A percentile compares a stretch with the other conserved stretches of the same genome.
phyloP scores from a whole-genome alignment of 1,140 invertebrate species.

The Dinothrombium tinctorium region DNA sequence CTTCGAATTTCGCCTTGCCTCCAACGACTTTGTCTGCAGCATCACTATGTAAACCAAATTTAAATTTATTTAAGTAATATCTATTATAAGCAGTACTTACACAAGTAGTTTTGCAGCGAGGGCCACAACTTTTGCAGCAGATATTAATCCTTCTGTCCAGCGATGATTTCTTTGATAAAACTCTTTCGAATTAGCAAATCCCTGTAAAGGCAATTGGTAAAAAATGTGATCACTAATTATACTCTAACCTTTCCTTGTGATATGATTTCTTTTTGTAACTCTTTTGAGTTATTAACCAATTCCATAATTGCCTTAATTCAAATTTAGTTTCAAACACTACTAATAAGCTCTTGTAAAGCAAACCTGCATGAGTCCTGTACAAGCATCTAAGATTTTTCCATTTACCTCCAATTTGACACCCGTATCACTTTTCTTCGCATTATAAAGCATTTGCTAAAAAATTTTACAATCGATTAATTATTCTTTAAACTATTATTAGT shows the following conservation, averaged over 20 bases:
- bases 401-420: slow-evolving; percentile 91
- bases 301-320: slow-evolving; percentile 41
- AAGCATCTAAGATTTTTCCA: slow-evolving; percentile 84
- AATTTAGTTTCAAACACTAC: not conserved
- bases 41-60: slow-evolving; percentile 32
- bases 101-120: slow-evolving; percentile 77
- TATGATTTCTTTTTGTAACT: slow-evolving; percentile 78
- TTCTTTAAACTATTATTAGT: not conserved
- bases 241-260: slow-evolving; percentile 44
- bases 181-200: slow-evolving; percentile 49
- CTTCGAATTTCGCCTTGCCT: slow-evolving; percentile 66
- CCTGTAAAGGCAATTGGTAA: slow-evolving; percentile 23
- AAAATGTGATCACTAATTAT: slow-evolving; percentile 2
- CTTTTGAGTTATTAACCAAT: slow-evolving; percentile 61
- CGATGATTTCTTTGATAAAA: slow-evolving; percentile 96
- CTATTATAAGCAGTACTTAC: not conserved
- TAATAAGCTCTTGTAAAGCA: not conserved
- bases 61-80: not conserved
- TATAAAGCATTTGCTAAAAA: slow-evolving; percentile 50
- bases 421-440: slow-evolving; percentile 59
- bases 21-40: slow-evolving; percentile 77
- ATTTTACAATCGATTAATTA: slow-evolving; percentile 5
- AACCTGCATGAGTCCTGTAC: slow-evolving; percentile 69
- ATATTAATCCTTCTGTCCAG: slow-evolving; percentile 65
- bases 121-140: slow-evolving; percentile 89